Evolutionary conservation across 1,140 invertebrate genomes (phyloP), one percentile per base, ranked within the genome.

Genomic region (Catajapyx aquilonaris): DNA sequence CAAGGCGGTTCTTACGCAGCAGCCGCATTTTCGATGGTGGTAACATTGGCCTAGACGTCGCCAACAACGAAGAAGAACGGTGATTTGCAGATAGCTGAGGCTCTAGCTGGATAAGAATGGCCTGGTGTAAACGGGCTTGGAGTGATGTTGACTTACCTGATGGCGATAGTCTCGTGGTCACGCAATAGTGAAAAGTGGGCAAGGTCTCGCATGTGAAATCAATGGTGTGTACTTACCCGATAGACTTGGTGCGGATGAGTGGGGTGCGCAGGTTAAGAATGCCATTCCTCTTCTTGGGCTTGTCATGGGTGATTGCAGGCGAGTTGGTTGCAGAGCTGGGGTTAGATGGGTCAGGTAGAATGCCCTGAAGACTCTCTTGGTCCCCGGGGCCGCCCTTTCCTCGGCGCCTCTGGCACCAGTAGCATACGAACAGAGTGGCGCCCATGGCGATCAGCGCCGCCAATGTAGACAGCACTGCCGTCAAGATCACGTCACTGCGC

Each of bases 211-310:
- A n/a, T n/a, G n/a, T n/a, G n/a, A n/a, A n/a, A n/a, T n/a, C n/a
- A n/a, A n/a, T n/a, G n/a, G 5, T 28, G 10, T 1, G 15, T 56
- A 51, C 67, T 63, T 48, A 76, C 71, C 70, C 69, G 4, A 70
- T 50, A 1, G 64, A 61, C 47, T 68, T 70, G 3, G 66, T 70
- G 21, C 60, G 64, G 41, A 83, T 81, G 18, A 81, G 60, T 2
- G 77, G 77, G 21, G 77, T 81, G 54, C 76, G 78, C 35, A 81
- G 55, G 47, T 64, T 80, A 15, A 83, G 62, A 43, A 81, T 77
- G 25, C 76, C 76, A 51, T 77, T 18, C 23, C 16, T 31, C 16
- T 21, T 5, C 15, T n/a, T 15, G 21, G 19, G 31, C n/a, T 19
- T 10, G 11, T 13, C 28, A 18, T 9, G 21, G 9, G 22, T 40